These are phyloP conservation scores for Alethe diademata DNA, from an alignment of 2,113 vertebrate species.

Conservation along the genomic window DNA sequence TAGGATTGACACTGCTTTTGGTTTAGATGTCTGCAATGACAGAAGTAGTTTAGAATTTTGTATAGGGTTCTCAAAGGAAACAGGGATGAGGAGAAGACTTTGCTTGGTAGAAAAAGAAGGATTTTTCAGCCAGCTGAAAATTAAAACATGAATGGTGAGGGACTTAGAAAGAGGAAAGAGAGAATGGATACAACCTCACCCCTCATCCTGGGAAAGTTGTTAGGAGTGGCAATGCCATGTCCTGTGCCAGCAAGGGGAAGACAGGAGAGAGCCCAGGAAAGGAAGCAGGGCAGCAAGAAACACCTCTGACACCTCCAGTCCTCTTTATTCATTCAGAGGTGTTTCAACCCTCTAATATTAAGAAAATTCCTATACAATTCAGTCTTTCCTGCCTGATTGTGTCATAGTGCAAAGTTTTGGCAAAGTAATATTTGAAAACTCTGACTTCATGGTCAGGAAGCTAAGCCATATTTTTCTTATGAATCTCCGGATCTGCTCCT, in stretches of 20 bases:
- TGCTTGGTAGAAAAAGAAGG: rapidly evolving
- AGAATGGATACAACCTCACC: neutral
- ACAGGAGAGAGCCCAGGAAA: neutral
- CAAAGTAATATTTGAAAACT: neutral
- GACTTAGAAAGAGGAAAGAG: neutral
- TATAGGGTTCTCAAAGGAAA: neutral
- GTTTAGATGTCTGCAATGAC: neutral
- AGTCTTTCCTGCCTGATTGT: neutral
- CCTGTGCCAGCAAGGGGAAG: neutral
- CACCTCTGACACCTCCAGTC: neutral
- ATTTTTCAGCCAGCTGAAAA: neutral
- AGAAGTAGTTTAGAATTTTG: neutral
- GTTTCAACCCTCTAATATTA: neutral
- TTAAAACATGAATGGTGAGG: neutral
- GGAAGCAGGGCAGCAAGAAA: neutral
- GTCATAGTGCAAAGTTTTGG: neutral
- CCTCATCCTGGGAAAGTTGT: neutral
- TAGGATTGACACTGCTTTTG: neutral
- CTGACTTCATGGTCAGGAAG: neutral
- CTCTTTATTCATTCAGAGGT: neutral
- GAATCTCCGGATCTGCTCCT: neutral
- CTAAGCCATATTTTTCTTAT: neutral
- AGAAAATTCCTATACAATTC: neutral
- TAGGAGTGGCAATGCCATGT: neutral
- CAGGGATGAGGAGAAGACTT: neutral